Conservation (phyloP, 2,888 invertebrate genomes). For the Latrodectus hesperus region DNA sequence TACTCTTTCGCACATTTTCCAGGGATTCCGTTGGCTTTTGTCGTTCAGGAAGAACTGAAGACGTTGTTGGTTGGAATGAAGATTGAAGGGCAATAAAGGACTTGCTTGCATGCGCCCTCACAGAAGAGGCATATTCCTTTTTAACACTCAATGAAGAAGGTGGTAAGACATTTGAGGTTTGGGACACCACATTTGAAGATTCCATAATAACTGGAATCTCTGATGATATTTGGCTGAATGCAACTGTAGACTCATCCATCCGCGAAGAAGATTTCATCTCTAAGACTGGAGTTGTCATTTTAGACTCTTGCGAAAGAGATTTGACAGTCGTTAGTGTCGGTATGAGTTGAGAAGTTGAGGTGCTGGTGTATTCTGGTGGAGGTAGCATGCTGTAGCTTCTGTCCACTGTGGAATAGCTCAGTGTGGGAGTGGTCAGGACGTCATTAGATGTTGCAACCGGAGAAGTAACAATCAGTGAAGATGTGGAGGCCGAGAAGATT, state of each 20-base stretch:
- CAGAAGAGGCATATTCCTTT: background rate
- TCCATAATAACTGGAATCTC: background rate
- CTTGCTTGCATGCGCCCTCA: conserved; percentile 8
- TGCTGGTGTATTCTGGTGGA: background rate
- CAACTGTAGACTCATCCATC: background rate
- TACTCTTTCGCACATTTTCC: conserved; percentile 28
- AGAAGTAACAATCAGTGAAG: background rate
- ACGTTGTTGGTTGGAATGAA: conserved; percentile 17
- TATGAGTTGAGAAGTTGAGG: background rate
- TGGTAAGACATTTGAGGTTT: background rate
- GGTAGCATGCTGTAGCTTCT: background rate
- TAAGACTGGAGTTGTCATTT: background rate
- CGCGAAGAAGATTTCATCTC: background rate
- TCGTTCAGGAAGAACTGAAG: background rate
- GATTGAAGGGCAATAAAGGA: conserved; percentile 5
- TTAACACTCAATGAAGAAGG: background rate
- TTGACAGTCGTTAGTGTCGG: background rate
- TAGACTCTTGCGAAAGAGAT: background rate
- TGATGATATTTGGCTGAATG: background rate
- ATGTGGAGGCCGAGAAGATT: too few relatives aligned
- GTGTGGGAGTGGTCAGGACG: conserved; percentile 1
- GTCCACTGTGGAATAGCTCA: conserved; percentile 36
- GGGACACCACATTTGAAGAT: background rate
- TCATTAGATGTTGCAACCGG: too few relatives aligned
- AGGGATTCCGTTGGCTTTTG: conserved; percentile 51